Evolutionary conservation across 2,113 vertebrate genomes (phyloP), one percentile per base, ranked within the genome.

Genomic region (Catagonus wagneri): DNA sequence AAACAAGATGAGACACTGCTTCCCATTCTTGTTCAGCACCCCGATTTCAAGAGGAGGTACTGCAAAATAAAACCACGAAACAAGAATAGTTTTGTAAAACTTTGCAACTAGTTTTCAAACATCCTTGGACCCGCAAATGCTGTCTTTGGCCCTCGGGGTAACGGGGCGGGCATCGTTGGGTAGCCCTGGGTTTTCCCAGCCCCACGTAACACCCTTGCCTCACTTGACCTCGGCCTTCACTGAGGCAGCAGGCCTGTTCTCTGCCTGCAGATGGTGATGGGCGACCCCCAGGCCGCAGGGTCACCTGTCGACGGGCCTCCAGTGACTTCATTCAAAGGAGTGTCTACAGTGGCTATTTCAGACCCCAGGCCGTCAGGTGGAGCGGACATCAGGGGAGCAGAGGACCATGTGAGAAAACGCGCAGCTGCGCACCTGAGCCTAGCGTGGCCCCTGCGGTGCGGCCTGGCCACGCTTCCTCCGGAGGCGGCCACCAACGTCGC

Each of bases 161-260:
- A 16, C 25, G 16, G 2, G 0, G 0, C 19, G 0, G 32, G 27
- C 14, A 16, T 13, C 6, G 20, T 0, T 0, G 1, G 36, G 72
- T 6, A 3, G 1, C n/a, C 23, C 11, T 0, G n/a, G 4, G 12
- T 27, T 7, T 61, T 8, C 52, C 2, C 5, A 0, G 16, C 11
- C 25, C 52, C 66, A 0, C 1, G 1, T 17, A 3, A 3, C 50
- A 6, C 29, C 7, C 15, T 1, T 4, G 5, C 50, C 17, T 2
- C 11, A 19, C 22, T 0, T 0, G 22, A 2, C 69, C n/a, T 20
- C 4, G 6, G 1, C 10, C n/a, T 44, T 76, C 14, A 0, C 22
- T 1, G 54, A 56, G 23, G 13, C 19, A 34, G 13, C 9, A 2
- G 19, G 58, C 29, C 15, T 5, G 0, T 7, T 60, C 14, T 8